Conservation (phyloP, 2,113 vertebrate species). For the Ondatra zibethicus region DNA sequence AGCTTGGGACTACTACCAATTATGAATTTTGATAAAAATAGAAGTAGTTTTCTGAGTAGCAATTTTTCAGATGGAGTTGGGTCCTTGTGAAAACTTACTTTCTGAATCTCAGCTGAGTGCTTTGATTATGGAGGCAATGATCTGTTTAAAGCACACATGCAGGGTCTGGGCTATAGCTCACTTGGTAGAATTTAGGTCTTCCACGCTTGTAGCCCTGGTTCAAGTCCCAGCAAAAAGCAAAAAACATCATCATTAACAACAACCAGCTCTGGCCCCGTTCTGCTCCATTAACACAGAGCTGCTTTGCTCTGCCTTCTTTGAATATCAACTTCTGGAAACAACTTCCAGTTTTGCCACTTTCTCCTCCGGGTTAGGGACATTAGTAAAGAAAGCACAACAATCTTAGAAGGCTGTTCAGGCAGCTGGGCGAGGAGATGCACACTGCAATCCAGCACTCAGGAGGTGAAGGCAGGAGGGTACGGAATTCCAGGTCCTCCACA, state of each 20-base stretch:
- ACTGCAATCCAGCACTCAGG: background rate
- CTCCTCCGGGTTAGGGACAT: conserved; percentile 57
- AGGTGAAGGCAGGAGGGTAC: background rate
- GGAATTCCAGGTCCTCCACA: background rate
- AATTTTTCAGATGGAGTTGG: conserved; percentile 35
- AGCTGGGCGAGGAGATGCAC: background rate
- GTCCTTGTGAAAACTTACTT: conserved; percentile 26
- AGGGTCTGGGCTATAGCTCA: background rate
- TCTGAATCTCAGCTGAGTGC: conserved; percentile 3
- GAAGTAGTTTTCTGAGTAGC: background rate
- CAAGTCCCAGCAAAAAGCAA: background rate
- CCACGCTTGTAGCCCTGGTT: background rate
- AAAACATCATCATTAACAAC: background rate
- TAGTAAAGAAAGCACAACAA: conserved; percentile 69
- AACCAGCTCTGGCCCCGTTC: background rate
- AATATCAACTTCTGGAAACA: conserved; percentile 67
- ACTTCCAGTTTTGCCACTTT: conserved; percentile 72
- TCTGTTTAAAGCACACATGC: background rate
- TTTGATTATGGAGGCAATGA: background rate
- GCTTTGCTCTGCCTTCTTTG: conserved; percentile 33
- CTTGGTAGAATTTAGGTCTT: background rate
- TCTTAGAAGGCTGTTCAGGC: background rate
- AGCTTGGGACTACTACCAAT: conserved; percentile 29
- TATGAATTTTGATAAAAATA: conserved; percentile 32
- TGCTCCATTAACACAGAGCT: conserved; percentile 1